Percentiles rank a stretch among this genome's conserved stretches.
These are phyloP conservation scores for Diadegma fenestrale DNA, from an alignment of 2,888 invertebrate genomes.

Conservation along the genomic window DNA sequence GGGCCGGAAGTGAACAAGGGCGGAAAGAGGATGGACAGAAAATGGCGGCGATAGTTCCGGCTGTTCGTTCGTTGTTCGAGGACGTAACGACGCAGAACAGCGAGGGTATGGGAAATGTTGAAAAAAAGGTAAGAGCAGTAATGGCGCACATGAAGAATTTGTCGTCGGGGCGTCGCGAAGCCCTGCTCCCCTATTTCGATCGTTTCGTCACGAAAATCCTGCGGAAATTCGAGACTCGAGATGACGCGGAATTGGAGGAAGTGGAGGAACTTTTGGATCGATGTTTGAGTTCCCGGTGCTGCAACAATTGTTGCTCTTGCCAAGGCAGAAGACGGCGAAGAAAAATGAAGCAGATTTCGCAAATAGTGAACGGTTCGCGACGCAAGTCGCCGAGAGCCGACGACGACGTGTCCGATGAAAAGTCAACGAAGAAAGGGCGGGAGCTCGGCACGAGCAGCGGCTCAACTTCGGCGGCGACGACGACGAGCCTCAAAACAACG, in stretches of 20 bases:
- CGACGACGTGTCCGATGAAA: neutral
- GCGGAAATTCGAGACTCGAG: neutral
- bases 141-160: conserved; percentile 20
- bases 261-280: neutral
- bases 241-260: conserved; percentile 10
- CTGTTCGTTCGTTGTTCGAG: conserved; percentile 11
- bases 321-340: conserved; percentile 11
- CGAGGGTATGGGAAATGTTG: neutral
- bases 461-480: neutral
- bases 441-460: too few species aligned
- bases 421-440: neutral
- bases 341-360: neutral
- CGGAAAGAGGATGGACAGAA: neutral
- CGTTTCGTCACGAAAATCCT: conserved; percentile 33
- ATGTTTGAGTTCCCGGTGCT: neutral
- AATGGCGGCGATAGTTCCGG: neutral
- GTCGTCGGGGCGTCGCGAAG: neutral
- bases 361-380: neutral
- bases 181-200: conserved; percentile 18
- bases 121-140: neutral
- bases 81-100: neutral
- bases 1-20: neutral
- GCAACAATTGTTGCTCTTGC: conserved; percentile 18
- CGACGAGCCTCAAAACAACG: neutral
- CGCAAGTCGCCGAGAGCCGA: conserved; percentile 18